Evolutionary conservation across 2,888 invertebrate species (phyloP), one percentile per base, ranked within the genome.

Genomic region (Lepidocyrtoides sp.): DNA sequence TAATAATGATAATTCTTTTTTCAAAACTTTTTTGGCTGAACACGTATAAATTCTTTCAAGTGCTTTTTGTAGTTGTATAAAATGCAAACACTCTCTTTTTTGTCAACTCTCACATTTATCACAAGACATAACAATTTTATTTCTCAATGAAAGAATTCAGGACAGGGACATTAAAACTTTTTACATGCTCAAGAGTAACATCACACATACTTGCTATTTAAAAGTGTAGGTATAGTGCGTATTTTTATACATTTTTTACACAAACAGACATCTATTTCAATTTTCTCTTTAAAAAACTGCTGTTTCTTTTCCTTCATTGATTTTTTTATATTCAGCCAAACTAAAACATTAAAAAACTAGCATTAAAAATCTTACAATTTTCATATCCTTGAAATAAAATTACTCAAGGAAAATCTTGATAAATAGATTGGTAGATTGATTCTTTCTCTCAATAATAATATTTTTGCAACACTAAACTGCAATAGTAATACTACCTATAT

Each of bases 21-120:
- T 44, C 41, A 41, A 77, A 69, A 48, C n/a, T 23, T 87, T 87
- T 87, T 87, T 86, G 72, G 85, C 85, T 86, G 60, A 12, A 51
- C 26, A 32, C 29, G 32, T 17, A 79, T 60, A 63, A 63, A 17
- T 54, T 54, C 48, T 82, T 60, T 82, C 23, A 48, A 23, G 17
- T 20, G 26, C 14, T 41, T 82, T 82, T 60, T 57, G 32, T 60
- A 60, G 36, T 14, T 20, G 36, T 36, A 36, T 36, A 7, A 36
- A 36, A 36, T 44, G 44, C 23, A 82, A 82, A 82, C 69, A 72
- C 57, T 60, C 20, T 75, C 54, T 51, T 63, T 75, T 72, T 51
- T n/a, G 17, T 69, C 69, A 84, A 3, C 66, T 29, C 48, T 10
- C 51, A 26, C 51, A 84, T 69, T 79, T 79, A 54, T 72, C 72